phyloP scores from a whole-genome alignment of 2,797 vertebrate genomes.

The Selene dorsalis region DNA sequence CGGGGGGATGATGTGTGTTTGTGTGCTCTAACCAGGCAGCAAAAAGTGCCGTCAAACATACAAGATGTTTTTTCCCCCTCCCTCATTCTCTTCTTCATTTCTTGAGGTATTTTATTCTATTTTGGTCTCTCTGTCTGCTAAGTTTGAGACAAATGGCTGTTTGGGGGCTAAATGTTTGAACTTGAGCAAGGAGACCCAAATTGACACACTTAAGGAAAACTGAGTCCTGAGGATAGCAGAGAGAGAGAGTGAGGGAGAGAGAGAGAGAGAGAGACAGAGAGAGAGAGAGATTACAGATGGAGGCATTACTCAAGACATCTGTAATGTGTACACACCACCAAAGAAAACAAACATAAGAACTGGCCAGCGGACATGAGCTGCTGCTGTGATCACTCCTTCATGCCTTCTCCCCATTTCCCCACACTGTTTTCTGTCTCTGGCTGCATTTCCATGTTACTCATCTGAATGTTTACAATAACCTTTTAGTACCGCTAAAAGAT shows the following conservation, averaged over 20 bases:
- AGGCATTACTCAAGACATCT: constrained; percentile 83
- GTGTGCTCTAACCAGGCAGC: constrained; percentile 72
- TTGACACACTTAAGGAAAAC: constrained; percentile 82
- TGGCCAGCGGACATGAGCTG: constrained; percentile 73
- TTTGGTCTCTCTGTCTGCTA: constrained; percentile 72
- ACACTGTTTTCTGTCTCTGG: constrained; percentile 25
- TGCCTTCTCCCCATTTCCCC: constrained; percentile 30
- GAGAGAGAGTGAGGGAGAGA: constrained; percentile 53
- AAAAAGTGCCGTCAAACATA: constrained; percentile 82
- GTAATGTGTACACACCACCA: constrained; percentile 82
- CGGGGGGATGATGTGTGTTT: constrained; percentile 49
- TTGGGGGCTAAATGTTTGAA: constrained; percentile 85
- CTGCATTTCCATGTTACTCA: constrained; percentile 27
- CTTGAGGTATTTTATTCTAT: constrained; percentile 80
- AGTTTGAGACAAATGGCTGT: constrained; percentile 80
- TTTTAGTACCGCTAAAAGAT: neutral
- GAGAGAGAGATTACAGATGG: constrained; percentile 81
- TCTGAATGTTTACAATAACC: constrained; percentile 40
- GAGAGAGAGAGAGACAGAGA: constrained; percentile 53
- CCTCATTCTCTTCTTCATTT: constrained; percentile 61
- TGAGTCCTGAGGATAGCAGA: constrained; percentile 75
- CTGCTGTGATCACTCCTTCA: constrained; percentile 53
- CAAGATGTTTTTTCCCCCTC: constrained; percentile 67
- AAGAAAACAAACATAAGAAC: constrained; percentile 77
- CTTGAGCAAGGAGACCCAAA: constrained; percentile 84